Conservation (phyloP, 2,113 vertebrate species). For the Myrmophylax atrothorax region DNA sequence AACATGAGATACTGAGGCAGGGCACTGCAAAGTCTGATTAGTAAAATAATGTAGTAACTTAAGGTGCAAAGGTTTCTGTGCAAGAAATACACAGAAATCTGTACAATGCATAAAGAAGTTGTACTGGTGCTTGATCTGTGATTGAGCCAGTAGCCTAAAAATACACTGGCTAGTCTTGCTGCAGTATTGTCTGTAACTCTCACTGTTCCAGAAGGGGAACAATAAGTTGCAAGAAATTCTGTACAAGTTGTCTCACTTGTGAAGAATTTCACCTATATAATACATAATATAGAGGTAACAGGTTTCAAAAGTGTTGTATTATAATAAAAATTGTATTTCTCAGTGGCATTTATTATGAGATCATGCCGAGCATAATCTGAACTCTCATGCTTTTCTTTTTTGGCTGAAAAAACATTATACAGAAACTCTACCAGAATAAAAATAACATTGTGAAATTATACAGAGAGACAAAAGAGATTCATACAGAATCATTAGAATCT, state of each 20-base stretch:
- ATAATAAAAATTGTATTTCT: slow-evolving; percentile 11
- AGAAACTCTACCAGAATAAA: not conserved
- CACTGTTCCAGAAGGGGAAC: slow-evolving; percentile 33
- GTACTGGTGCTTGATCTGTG: slow-evolving; percentile 21
- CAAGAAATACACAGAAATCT: slow-evolving; percentile 37
- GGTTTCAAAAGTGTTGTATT: not conserved
- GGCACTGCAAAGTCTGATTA: not conserved
- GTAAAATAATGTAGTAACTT: slow-evolving; percentile 2
- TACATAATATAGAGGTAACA: not conserved
- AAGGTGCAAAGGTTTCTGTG: not conserved
- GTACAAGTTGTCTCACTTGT: not conserved
- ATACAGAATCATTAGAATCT: not conserved
- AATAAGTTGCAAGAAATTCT: not conserved
- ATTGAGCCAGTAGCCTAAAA: slow-evolving; percentile 67
- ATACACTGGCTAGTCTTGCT: slow-evolving; percentile 48
- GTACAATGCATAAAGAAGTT: slow-evolving; percentile 33
- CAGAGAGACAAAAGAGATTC: not conserved
- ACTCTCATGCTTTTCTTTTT: not conserved
- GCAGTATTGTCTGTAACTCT: slow-evolving; percentile 50
- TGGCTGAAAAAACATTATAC: not conserved
- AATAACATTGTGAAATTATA: not conserved
- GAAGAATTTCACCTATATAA: not conserved
- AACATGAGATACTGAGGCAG: not conserved
- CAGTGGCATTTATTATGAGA: not conserved
- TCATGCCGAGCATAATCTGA: slow-evolving; percentile 16